These are phyloP conservation scores for Triplophysa dalaica DNA, from an alignment of 2,113 vertebrate species.

Conservation along the genomic window DNA sequence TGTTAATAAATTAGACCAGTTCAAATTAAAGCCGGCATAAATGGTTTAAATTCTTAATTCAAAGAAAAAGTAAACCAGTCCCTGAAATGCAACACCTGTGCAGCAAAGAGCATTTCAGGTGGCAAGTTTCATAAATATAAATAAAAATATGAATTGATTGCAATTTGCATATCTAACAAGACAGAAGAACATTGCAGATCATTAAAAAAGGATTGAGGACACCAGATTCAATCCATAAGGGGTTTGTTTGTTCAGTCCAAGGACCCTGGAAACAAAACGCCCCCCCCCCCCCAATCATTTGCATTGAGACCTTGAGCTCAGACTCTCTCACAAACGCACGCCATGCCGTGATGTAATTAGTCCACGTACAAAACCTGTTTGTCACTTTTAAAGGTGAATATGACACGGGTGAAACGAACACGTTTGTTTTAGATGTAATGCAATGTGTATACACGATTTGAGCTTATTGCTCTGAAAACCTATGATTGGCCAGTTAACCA, in stretches of 20 bases:
- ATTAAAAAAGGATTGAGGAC: slow-evolving; percentile 52
- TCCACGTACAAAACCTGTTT: slow-evolving; percentile 5
- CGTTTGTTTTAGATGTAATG: too few species aligned
- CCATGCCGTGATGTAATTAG: slow-evolving; percentile 41
- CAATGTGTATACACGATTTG: too few species aligned
- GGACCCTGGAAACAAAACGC: slow-evolving; percentile 49
- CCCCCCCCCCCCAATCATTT: slow-evolving; percentile 36
- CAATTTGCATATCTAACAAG: slow-evolving; percentile 49
- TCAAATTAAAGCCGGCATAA: neutral
- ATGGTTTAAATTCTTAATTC: neutral
- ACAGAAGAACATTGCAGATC: slow-evolving; percentile 33
- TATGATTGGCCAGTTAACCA: too few species aligned
- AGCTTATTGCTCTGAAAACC: too few species aligned
- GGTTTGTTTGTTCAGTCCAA: slow-evolving; percentile 41
- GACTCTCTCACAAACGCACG: neutral
- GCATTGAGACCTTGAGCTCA: slow-evolving; percentile 49
- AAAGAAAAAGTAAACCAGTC: neutral
- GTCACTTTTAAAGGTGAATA: slow-evolving; percentile 3
- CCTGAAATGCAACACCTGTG: neutral
- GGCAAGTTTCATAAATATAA: slow-evolving; percentile 38
- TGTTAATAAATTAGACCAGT: neutral
- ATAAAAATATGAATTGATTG: slow-evolving; percentile 48
- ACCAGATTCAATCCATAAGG: slow-evolving; percentile 37
- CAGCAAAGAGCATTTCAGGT: neutral
- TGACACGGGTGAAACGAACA: too few species aligned